These are phyloP conservation scores for Dromas ardeola DNA, from an alignment of 2,113 vertebrate species.

Conservation along the genomic window DNA sequence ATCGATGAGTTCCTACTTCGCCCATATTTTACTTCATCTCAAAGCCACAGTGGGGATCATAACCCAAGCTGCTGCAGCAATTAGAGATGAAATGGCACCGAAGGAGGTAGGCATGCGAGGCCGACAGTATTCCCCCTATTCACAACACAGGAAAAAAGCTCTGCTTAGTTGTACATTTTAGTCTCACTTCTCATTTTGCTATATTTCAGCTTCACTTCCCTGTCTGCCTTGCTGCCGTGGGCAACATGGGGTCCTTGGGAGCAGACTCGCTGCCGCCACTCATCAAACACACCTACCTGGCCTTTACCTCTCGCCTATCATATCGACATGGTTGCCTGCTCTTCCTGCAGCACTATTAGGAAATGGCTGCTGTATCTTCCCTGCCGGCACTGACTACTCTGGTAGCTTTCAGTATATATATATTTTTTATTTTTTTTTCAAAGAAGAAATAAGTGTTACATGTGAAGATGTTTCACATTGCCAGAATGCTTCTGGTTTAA, in stretches of 20 bases:
- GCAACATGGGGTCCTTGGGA: neutral
- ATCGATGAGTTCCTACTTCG: constrained; percentile 53
- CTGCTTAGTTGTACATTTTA: neutral
- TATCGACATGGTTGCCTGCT: accelerated
- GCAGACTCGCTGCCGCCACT: neutral
- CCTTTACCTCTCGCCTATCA: neutral
- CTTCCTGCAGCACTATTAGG: neutral
- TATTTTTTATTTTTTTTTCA: neutral
- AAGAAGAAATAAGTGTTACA: neutral
- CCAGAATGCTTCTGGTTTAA: neutral
- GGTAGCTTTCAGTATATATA: neutral
- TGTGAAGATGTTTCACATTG: neutral
- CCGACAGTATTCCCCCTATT: neutral
- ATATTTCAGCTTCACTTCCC: neutral
- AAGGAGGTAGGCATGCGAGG: neutral
- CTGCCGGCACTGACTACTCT: neutral
- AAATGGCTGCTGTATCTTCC: neutral
- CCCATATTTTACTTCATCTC: constrained; percentile 46
- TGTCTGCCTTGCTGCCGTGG: accelerated
- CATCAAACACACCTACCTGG: neutral
- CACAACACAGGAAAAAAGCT: neutral
- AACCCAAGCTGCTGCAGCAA: constrained; percentile 16
- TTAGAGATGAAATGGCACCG: neutral
- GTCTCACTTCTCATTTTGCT: neutral
- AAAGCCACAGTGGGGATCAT: constrained; percentile 19